A percentile compares a stretch with the other conserved stretches of the same genome.
These are phyloP conservation scores for Spilosoma lubricipeda DNA, from an alignment of 2,888 invertebrate genomes.

Conservation along the genomic window DNA sequence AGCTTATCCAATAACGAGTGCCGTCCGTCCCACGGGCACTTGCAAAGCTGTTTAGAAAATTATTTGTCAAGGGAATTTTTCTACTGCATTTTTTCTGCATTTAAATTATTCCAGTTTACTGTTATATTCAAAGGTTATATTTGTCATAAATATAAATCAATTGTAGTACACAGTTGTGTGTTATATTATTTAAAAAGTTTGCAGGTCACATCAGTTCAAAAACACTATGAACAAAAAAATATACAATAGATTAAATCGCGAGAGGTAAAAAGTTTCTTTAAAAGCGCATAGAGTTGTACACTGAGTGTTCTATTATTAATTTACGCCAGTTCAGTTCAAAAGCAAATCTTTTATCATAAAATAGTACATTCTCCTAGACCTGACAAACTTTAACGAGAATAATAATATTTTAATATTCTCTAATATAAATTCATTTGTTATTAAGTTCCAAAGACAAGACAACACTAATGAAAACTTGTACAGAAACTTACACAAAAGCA, in stretches of 20 bases:
- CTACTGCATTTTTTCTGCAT: slow-evolving; percentile 1
- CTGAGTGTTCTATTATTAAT: background rate
- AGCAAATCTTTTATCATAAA: background rate
- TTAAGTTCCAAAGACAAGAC: background rate
- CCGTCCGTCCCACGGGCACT: slow-evolving; percentile 1
- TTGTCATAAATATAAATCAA: too few relatives aligned
- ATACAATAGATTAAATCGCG: background rate
- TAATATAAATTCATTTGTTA: background rate
- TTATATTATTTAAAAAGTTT: background rate
- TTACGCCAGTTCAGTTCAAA: background rate
- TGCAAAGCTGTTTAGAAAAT: slow-evolving; percentile 11
- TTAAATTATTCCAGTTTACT: background rate
- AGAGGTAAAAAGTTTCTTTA: background rate
- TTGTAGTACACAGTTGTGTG: background rate
- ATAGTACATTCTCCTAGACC: background rate
- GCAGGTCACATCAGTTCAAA: too few relatives aligned
- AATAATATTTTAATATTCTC: background rate
- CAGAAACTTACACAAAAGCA: slow-evolving; percentile 1
- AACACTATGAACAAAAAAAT: too few relatives aligned
- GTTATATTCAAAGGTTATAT: background rate
- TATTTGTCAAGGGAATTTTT: slow-evolving; percentile 12
- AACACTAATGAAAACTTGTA: slow-evolving; percentile 1
- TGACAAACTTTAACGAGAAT: background rate
- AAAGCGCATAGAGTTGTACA: background rate
- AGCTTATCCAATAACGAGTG: slow-evolving; percentile 18